phyloP scores from a whole-genome alignment of 2,888 invertebrate genomes.

The Cryptus armator region DNA sequence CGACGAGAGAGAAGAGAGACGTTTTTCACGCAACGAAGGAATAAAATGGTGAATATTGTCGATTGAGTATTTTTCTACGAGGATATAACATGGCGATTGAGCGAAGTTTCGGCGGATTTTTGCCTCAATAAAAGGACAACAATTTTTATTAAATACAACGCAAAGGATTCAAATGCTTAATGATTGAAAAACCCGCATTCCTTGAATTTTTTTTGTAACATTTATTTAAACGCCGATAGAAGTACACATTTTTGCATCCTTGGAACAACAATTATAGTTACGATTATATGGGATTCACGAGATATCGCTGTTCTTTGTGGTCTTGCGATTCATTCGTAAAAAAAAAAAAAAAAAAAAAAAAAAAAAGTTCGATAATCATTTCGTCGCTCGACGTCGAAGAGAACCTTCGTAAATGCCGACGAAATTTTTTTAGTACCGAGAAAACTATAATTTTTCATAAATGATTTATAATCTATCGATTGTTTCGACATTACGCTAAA shows the following conservation, averaged over 20 bases:
- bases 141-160: neutral
- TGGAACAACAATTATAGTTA: neutral
- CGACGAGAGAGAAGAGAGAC: neutral
- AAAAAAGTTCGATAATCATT: neutral
- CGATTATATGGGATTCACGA: neutral
- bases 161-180: neutral
- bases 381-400: conserved; percentile 16
- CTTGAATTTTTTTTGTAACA: conserved; percentile 15
- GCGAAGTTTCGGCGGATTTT: neutral
- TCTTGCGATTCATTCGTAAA: too few relatives aligned
- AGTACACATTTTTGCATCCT: conserved; percentile 6
- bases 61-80: conserved; percentile 12
- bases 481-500: neutral
- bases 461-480: neutral
- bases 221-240: conserved; percentile 2
- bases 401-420: neutral
- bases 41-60: neutral
- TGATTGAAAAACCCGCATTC: neutral
- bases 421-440: neutral
- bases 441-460: neutral
- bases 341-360: too few relatives aligned
- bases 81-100: neutral
- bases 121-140: neutral
- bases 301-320: too few relatives aligned
- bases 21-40: neutral